These are phyloP conservation scores for Butorides virescens DNA, from an alignment of 2,113 vertebrate genomes.

Conservation along the genomic window DNA sequence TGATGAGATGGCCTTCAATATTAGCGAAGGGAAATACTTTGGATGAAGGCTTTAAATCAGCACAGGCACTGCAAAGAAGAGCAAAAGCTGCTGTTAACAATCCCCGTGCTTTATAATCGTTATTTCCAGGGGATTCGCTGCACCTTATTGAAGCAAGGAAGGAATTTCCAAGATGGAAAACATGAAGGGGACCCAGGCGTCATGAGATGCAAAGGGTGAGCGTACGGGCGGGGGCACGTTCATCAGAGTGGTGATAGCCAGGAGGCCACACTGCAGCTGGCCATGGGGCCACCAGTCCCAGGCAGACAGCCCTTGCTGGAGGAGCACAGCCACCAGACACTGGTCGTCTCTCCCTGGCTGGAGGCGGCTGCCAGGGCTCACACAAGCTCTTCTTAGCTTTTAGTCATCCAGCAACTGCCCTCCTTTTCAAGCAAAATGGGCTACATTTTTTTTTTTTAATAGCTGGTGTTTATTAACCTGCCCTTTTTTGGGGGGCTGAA, in stretches of 20 bases:
- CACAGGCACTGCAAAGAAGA: neutral
- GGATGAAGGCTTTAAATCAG: neutral
- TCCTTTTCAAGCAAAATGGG: neutral
- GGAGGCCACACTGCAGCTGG: neutral
- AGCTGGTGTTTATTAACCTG: neutral
- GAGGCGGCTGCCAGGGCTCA: neutral
- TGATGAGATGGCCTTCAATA: neutral
- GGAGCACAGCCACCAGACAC: neutral
- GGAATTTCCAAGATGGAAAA: neutral
- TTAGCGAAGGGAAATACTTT: neutral
- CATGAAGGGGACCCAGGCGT: neutral
- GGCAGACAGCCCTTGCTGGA: neutral
- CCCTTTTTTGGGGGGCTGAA: neutral
- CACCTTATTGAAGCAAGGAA: neutral
- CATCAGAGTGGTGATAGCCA: neutral
- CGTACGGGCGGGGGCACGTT: accelerated
- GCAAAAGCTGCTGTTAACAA: neutral
- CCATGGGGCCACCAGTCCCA: neutral
- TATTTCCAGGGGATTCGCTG: constrained; percentile 11
- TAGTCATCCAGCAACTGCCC: neutral
- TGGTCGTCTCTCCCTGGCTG: accelerated
- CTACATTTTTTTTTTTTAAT: accelerated
- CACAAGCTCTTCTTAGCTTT: neutral
- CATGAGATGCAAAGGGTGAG: neutral
- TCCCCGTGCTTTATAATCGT: neutral